Conservation (phyloP, 2,797 vertebrate species). For the Florisuga fusca region DNA sequence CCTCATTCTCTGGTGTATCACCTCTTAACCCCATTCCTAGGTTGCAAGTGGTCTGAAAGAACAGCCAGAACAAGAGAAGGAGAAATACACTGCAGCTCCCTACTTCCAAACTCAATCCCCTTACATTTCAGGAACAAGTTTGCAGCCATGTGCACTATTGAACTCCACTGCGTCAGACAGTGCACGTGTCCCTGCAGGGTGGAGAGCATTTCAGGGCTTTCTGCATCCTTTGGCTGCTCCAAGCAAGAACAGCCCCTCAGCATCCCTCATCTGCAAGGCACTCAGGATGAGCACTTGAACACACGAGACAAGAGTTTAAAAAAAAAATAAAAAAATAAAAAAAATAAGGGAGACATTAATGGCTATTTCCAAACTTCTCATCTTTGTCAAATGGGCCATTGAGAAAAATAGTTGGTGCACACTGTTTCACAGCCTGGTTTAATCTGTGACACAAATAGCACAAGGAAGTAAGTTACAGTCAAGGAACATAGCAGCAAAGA, state of each 20-base stretch:
- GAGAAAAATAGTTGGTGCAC: background rate
- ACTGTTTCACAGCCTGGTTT: accelerated
- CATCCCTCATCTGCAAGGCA: background rate
- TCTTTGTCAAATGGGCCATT: background rate
- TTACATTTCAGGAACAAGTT: background rate
- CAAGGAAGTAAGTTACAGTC: background rate
- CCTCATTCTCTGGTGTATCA: background rate
- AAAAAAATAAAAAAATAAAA: no score
- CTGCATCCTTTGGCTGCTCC: background rate
- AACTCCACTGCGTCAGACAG: no score
- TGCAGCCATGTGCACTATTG: background rate
- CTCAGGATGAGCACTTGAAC: background rate
- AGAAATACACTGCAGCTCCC: background rate
- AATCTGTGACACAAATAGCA: accelerated
- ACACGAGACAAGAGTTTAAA: background rate
- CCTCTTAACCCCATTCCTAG: background rate
- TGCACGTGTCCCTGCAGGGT: no score
- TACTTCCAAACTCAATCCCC: background rate
- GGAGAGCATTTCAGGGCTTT: background rate
- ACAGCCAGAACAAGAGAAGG: background rate
- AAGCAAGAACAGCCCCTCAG: background rate
- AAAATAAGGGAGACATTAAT: no score
- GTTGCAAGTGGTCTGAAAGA: background rate
- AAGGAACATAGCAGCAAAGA: background rate
- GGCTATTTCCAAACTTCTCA: background rate